Base-by-base conservation (phyloP, 2,113 vertebrate genomes). In the Lepisosteus osseus region DNA sequence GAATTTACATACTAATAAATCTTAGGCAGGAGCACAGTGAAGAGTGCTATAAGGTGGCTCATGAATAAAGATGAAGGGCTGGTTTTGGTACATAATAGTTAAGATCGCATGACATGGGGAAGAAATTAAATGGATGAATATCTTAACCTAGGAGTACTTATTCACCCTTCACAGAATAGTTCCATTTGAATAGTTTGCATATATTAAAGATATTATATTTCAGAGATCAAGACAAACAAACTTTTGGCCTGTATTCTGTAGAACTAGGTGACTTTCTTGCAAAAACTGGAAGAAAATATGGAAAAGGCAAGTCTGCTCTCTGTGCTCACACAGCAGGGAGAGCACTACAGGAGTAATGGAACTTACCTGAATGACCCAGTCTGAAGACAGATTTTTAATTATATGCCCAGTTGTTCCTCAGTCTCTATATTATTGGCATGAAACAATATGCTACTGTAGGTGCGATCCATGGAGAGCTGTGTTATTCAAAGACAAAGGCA, bases 1-100 rank as follows among this genome's bases (percentile, higher is more conserved):
- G 7, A 12, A 59, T 59, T 59, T 59, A 59, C 56, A 59, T 59
- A 59, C 56, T 59, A 59, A 59, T 59, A 59, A 59, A 59, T 59
- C 56, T 59, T 59, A 8, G 7, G 12, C 56, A 59, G 56, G 7
- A 51, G 56, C 7, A 12, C 7, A 4, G 56, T 4, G 11, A 3
- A 12, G 56, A n/a, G 56, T n/a, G 56, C 4, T 12, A 59, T 12
- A 12, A n/a, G 11, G 56, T 59, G 56, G 7, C 4, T 12, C 56
- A n/a, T 59, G 56, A 59, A 59, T 59, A 59, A 59, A 59, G 56
- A 59, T 59, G 11, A 59, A 51, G 7, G 4, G 7, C n/a, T 12
- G 11, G n/a, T 59, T 14, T 59, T 59, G 56, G 56, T 59, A 59
- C n/a, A 9, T 59, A n/a, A 12, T 59, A n/a, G 11, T 13, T 59